A percentile compares a stretch with the other conserved stretches of the same genome.
Conservation (phyloP, 1,140 invertebrate species). For the Aporrectodea caliginosa region DNA sequence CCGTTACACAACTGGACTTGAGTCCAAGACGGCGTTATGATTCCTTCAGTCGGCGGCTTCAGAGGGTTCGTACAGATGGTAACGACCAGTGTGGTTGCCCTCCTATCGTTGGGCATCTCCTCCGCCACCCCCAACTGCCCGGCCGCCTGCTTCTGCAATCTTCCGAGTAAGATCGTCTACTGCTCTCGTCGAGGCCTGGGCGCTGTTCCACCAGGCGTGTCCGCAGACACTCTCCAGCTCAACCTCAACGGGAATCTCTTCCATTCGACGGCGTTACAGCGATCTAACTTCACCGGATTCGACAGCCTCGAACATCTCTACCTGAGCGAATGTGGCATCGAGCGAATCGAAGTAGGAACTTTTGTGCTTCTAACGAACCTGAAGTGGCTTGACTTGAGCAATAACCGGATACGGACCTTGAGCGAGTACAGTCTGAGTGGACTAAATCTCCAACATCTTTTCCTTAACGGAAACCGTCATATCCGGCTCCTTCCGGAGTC, state of each 20-base stretch:
- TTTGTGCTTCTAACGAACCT: conserved; percentile 47
- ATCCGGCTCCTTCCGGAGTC: conserved; percentile 45
- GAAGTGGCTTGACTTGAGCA: conserved; percentile 50
- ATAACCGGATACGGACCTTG: conserved; percentile 47
- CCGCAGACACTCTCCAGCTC: conserved; percentile 45
- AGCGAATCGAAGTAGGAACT: conserved; percentile 47
- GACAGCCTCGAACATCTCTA: conserved; percentile 45
- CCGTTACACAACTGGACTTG: too few relatives aligned
- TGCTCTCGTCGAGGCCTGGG: conserved; percentile 46
- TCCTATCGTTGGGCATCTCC: background rate
- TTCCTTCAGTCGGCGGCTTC: background rate
- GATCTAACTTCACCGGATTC: conserved; percentile 47
- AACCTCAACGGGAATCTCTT: conserved; percentile 51
- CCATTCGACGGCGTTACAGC: conserved; percentile 37
- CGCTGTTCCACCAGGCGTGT: conserved; percentile 46
- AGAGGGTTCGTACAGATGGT: background rate
- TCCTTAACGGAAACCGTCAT: conserved; percentile 50
- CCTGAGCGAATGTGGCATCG: conserved; percentile 50
- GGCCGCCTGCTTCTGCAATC: conserved; percentile 47
- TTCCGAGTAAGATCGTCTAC: conserved; percentile 46
- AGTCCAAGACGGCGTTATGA: background rate
- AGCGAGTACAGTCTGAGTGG: conserved; percentile 51
- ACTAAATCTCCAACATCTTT: conserved; percentile 48
- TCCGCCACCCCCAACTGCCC: conserved; percentile 38
- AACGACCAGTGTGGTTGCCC: background rate